These are phyloP conservation scores for Eristalis arbustorum DNA, from an alignment of 2,888 invertebrate species.

Conservation along the genomic window DNA sequence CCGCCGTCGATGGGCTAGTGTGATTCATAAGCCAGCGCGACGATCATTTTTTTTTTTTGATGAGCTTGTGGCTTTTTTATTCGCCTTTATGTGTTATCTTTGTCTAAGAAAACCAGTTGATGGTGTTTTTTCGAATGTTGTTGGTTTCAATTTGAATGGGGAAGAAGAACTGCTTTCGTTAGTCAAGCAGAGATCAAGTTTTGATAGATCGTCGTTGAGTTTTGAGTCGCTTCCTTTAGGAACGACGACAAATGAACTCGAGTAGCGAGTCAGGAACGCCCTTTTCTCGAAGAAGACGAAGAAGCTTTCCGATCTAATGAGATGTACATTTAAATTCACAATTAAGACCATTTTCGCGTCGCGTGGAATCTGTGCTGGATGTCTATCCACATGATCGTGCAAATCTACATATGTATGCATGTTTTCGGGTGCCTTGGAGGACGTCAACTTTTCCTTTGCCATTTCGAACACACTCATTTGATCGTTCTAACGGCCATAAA, in stretches of 20 bases:
- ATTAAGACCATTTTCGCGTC: conserved; percentile 7
- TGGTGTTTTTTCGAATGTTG: neutral
- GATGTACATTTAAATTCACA: conserved; percentile 12
- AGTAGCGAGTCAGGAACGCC: neutral
- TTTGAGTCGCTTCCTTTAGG: neutral
- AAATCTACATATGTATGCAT: neutral
- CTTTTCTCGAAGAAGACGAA: neutral
- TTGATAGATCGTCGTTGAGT: neutral
- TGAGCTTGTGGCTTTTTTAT: neutral
- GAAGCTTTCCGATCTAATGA: neutral
- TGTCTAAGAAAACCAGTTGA: conserved; percentile 1
- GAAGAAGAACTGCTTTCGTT: neutral
- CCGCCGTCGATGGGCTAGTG: neutral
- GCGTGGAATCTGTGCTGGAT: conserved; percentile 3
- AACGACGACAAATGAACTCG: neutral
- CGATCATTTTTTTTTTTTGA: neutral
- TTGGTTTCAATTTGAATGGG: neutral
- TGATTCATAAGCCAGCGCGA: neutral
- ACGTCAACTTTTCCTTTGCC: conserved; percentile 52
- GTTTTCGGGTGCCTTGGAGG: conserved; percentile 32
- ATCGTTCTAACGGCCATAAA: neutral
- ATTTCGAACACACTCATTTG: neutral
- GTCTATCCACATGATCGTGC: conserved; percentile 9
- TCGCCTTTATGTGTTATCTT: neutral
- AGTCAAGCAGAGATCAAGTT: neutral